Evolutionary conservation across 2,888 invertebrate genomes (phyloP).

Genomic region (Fragum whitleyi): DNA sequence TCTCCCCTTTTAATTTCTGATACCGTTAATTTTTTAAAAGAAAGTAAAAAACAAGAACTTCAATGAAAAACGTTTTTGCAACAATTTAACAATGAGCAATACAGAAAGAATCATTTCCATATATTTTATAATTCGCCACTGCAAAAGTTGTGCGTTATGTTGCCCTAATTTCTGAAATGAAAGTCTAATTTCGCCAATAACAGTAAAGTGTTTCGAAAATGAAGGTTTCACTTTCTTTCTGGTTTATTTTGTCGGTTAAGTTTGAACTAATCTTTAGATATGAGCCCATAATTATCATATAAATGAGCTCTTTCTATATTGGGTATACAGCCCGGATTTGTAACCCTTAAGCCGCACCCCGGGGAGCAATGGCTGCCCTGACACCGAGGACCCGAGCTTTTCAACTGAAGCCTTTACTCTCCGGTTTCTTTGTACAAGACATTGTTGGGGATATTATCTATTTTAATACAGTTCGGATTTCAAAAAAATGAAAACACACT

Average conservation of each 20-base stretch:
- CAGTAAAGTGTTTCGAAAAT: constrained; percentile 22
- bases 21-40: too few relatives aligned
- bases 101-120: too few relatives aligned
- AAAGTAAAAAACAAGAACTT: too few relatives aligned
- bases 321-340: constrained; percentile 55
- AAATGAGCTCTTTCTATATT: constrained; percentile 52
- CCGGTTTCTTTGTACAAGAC: constrained; percentile 15
- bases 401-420: constrained; percentile 18
- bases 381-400: constrained; percentile 36
- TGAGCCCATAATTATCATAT: constrained; percentile 66
- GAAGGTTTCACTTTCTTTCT: constrained; percentile 61
- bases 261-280: constrained; percentile 40
- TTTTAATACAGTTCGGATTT: constrained; percentile 13
- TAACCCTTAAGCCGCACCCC: constrained; percentile 45
- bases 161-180: too few relatives aligned
- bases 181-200: background rate
- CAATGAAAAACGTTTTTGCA: too few relatives aligned
- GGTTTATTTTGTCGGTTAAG: constrained; percentile 46
- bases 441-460: constrained; percentile 12
- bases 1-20: too few relatives aligned
- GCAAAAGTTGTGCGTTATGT: too few relatives aligned
- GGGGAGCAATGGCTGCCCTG: constrained; percentile 53
- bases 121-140: too few relatives aligned
- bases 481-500: background rate
- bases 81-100: too few relatives aligned